These are phyloP conservation scores for Glaucidium brasilianum DNA, from an alignment of 2,113 vertebrate genomes.

Conservation along the genomic window DNA sequence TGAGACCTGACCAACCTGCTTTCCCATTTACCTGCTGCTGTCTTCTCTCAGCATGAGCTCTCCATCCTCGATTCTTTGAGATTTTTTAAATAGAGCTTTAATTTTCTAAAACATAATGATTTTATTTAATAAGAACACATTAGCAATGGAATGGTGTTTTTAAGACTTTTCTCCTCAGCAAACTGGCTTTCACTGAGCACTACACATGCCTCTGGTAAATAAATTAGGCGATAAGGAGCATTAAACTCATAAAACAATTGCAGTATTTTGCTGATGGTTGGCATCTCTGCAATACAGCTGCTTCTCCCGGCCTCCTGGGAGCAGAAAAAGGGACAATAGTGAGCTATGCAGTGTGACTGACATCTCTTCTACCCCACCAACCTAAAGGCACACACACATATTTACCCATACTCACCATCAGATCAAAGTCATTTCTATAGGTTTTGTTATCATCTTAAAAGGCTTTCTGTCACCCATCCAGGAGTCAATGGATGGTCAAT, in stretches of 20 bases:
- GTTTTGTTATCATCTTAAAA: neutral
- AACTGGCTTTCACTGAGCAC: neutral
- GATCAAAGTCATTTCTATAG: neutral
- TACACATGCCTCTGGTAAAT: conserved; percentile 1
- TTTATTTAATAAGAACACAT: neutral
- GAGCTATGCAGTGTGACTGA: neutral
- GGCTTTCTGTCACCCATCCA: neutral
- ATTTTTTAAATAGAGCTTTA: neutral
- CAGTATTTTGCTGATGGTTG: conserved; percentile 49
- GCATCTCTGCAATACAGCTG: conserved; percentile 54
- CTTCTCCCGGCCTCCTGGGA: neutral
- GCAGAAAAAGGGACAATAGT: conserved; percentile 28
- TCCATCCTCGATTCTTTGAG: neutral
- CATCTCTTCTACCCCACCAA: neutral
- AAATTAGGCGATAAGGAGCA: conserved; percentile 33
- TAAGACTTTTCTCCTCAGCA: neutral
- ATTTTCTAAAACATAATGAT: neutral
- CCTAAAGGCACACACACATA: neutral
- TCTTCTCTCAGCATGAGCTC: neutral
- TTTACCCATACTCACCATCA: neutral
- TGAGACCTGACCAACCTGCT: neutral
- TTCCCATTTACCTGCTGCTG: neutral
- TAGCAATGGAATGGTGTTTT: neutral
- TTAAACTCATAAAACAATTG: conserved; percentile 51
- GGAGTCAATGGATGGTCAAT: neutral